Conservation (phyloP, 2,797 vertebrate species). For the Salarias fasciatus region DNA sequence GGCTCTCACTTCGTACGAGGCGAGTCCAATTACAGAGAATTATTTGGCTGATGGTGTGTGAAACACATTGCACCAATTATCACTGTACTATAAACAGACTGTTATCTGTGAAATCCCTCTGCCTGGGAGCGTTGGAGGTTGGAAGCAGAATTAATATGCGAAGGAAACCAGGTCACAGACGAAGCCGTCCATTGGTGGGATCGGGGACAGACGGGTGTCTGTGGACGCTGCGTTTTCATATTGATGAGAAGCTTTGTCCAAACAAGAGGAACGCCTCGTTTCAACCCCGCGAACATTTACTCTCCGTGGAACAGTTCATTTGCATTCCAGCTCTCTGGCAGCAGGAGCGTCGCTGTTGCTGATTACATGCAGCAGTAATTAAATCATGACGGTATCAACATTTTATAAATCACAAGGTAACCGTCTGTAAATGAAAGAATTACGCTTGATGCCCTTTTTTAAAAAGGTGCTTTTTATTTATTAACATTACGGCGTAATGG, state of each 20-base stretch:
- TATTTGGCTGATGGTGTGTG: constrained; percentile 72
- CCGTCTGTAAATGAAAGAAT: neutral
- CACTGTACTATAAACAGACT: constrained; percentile 59
- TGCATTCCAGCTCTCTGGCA: constrained; percentile 1
- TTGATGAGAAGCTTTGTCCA: constrained; percentile 11
- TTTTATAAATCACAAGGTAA: neutral
- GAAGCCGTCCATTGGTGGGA: constrained; percentile 68
- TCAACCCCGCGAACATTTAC: constrained; percentile 1
- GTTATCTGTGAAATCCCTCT: constrained; percentile 78
- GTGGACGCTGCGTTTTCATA: neutral
- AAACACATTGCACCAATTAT: constrained; percentile 70
- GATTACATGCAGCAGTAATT: neutral
- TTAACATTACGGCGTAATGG: constrained; percentile 6
- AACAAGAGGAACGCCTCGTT: neutral
- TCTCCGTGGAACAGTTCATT: neutral
- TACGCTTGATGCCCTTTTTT: neutral
- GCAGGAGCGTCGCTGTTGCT: neutral
- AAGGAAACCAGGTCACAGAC: constrained; percentile 76
- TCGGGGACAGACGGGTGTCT: constrained; percentile 25
- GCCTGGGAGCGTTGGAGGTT: constrained; percentile 50
- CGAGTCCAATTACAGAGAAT: constrained; percentile 70
- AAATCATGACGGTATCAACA: neutral
- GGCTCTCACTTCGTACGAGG: constrained; percentile 43
- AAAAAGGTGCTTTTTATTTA: neutral
- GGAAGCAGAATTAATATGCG: constrained; percentile 75